Evolutionary conservation across 2,113 vertebrate genomes (phyloP).

Genomic region (Marmota monax): DNA sequence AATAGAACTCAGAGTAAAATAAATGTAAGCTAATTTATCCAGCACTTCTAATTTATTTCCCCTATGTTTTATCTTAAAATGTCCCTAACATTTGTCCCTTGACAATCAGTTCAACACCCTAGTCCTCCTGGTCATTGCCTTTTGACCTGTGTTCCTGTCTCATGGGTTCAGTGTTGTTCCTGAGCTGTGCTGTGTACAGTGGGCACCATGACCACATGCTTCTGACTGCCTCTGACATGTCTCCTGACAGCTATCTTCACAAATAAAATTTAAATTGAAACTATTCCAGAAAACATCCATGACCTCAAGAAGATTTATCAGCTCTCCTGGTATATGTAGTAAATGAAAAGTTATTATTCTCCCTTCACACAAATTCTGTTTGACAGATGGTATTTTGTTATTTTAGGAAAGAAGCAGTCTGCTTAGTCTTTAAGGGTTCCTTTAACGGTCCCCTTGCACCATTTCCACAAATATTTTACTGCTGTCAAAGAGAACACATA

Average conservation of each 20-base stretch:
- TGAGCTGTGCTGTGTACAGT: fast-evolving
- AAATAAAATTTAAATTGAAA: slow-evolving; percentile 78
- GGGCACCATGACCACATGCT: not conserved
- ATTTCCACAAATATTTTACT: slow-evolving; percentile 54
- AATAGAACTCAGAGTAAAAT: not conserved
- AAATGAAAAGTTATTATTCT: slow-evolving; percentile 78
- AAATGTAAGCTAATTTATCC: not conserved
- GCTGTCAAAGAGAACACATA: slow-evolving; percentile 60
- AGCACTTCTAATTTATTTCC: not conserved
- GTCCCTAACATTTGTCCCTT: not conserved
- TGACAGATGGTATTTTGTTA: slow-evolving; percentile 77
- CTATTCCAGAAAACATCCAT: slow-evolving; percentile 57
- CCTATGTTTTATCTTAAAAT: not conserved
- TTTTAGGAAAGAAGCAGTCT: slow-evolving; percentile 72
- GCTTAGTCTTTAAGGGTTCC: slow-evolving; percentile 73
- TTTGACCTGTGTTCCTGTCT: not conserved
- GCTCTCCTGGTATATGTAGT: slow-evolving; percentile 56
- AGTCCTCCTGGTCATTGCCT: not conserved
- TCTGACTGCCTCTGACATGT: not conserved
- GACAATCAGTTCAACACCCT: not conserved
- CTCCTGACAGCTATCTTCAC: slow-evolving; percentile 58
- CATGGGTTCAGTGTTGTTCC: not conserved
- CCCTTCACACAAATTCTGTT: slow-evolving; percentile 74
- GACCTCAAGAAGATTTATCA: slow-evolving; percentile 69
- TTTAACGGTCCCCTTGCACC: slow-evolving; percentile 56